A percentile compares a stretch with the other conserved stretches of the same genome.
Evolutionary conservation across 2,888 invertebrate species (phyloP).

Genomic region (Antitype chi): DNA sequence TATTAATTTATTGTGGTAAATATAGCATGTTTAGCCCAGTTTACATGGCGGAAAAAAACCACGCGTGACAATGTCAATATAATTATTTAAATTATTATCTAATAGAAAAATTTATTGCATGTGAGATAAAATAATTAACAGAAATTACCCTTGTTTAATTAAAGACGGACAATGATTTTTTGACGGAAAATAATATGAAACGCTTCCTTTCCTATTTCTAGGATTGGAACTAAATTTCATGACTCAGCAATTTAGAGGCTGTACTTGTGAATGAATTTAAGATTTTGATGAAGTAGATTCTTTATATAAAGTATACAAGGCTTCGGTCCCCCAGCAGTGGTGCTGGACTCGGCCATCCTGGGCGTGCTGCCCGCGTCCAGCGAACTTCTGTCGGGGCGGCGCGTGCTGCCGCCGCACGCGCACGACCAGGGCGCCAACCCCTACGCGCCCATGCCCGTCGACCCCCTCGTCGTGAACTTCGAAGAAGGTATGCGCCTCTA

Average conservation of each 20-base stretch:
- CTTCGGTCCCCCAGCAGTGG: constrained; percentile 73
- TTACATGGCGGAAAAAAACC: not conserved
- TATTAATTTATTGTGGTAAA: constrained; percentile 20
- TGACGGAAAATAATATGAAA: not conserved
- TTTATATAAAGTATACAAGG: constrained; percentile 47
- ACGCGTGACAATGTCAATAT: not conserved
- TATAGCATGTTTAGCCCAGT: constrained; percentile 1
- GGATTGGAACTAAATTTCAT: not conserved
- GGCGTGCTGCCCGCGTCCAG: constrained; percentile 83
- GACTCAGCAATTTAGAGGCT: not conserved
- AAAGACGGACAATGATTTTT: not conserved
- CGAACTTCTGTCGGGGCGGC: constrained; percentile 83
- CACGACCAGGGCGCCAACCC: constrained; percentile 77
- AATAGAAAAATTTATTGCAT: not conserved
- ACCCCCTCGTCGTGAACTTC: constrained; percentile 94
- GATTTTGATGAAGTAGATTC: constrained; percentile 12
- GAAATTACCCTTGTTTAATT: not conserved
- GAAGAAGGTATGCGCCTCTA: constrained; percentile 96
- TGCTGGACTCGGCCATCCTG: constrained; percentile 85
- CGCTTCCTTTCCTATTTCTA: not conserved
- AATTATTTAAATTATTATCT: constrained; percentile 5
- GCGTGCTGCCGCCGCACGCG: constrained; percentile 79
- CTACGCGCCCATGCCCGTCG: constrained; percentile 90
- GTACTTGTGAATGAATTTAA: not conserved
- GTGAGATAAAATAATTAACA: not conserved